phyloP scores from a whole-genome alignment of 1,140 invertebrate genomes.

The Latrodectus geometricus region DNA sequence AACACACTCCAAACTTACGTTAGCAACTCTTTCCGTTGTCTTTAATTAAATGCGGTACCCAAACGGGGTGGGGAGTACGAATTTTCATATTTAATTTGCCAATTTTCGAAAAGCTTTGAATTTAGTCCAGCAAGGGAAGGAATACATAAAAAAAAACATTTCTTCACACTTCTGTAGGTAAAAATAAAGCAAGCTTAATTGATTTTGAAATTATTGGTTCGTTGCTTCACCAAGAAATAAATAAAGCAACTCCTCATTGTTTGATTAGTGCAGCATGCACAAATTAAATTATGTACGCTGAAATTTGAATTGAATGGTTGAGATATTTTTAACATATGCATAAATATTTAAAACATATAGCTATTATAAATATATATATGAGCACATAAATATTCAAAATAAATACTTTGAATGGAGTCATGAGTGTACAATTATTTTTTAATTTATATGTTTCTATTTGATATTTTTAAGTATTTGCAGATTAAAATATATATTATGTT shows the following conservation, averaged over 20 bases:
- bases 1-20: constrained; percentile 4
- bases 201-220: background rate
- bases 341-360: too few species aligned
- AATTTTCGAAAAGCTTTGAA: background rate
- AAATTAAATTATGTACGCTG: too few species aligned
- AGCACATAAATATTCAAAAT: too few species aligned
- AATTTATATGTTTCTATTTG: too few species aligned
- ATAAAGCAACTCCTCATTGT: background rate
- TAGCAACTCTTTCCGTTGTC: background rate
- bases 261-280: background rate
- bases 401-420: too few species aligned
- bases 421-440: too few species aligned
- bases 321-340: too few species aligned
- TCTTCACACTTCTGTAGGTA: background rate
- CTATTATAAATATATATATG: too few species aligned
- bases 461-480: too few species aligned
- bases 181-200: background rate
- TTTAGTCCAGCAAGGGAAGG: background rate
- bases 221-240: background rate
- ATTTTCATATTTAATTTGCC: constrained; percentile 24
- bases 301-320: too few species aligned
- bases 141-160: background rate
- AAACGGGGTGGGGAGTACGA: background rate
- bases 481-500: too few species aligned
- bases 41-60: constrained; percentile 28